These are phyloP conservation scores for Chiroxiphia lanceolata DNA, from an alignment of 2,797 vertebrate species.

Conservation along the genomic window DNA sequence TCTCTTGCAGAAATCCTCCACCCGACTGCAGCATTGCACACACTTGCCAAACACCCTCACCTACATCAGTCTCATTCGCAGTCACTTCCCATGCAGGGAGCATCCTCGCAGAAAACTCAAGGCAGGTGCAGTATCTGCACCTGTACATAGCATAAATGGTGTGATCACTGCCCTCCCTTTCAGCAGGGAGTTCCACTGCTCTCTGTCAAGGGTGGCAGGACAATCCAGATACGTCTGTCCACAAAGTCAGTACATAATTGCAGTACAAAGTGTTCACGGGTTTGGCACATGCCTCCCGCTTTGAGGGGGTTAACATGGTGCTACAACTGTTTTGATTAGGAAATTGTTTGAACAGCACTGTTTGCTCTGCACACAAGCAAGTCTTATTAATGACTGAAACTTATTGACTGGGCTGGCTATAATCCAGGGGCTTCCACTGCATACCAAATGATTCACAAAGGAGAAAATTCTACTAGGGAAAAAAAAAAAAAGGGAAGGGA, in stretches of 20 bases:
- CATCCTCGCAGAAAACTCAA: not conserved
- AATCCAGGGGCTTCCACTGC: not conserved
- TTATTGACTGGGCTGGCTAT: conserved; percentile 26
- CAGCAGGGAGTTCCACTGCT: not conserved
- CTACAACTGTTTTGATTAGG: conserved; percentile 29
- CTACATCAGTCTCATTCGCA: accelerated
- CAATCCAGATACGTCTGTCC: not conserved
- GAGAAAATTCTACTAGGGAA: not conserved
- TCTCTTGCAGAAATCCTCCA: conserved; percentile 20
- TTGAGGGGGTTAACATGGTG: not conserved
- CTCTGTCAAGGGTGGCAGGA: not conserved
- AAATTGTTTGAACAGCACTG: conserved; percentile 30
- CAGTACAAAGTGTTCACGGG: not conserved
- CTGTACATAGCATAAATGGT: accelerated
- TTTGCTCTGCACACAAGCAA: conserved; percentile 29
- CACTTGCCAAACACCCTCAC: not conserved
- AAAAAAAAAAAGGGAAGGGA: not conserved
- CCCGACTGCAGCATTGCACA: not conserved
- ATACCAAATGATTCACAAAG: not conserved
- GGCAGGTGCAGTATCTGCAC: not conserved
- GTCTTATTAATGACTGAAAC: conserved; percentile 31
- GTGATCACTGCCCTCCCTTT: not conserved
- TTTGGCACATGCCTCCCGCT: not conserved
- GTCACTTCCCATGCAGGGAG: not conserved
- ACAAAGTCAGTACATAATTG: accelerated